Evolutionary conservation across 2,888 invertebrate species (phyloP), one percentile per base, ranked within the genome.

Genomic region (Parnassius smintheus): DNA sequence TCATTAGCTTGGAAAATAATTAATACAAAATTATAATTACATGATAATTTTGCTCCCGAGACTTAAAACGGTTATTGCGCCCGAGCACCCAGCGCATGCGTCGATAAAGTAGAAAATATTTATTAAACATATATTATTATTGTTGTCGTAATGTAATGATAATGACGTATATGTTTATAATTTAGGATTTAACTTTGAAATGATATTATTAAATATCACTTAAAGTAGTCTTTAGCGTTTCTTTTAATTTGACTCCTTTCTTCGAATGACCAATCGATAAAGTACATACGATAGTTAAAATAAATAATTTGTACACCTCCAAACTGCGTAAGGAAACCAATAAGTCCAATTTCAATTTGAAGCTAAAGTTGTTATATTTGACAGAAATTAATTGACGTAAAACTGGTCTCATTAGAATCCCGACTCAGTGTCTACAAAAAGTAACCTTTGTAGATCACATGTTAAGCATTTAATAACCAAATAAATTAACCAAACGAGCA

Each of bases 331-430:
- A 75, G 88, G 86, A 90, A 85, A 88, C 83, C 80, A 87, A 89
- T 76, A 80, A 89, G 81, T 68, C 85, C 88, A 86, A 84, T 85
- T 80, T 75, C 72, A 69, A 76, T 76, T 74, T 79, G 78, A 83
- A 84, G 50, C 84, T 82, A 82, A 77, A 80, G 75, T 71, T 52
- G 56, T 42, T 56, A 59, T 56, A 9, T 25, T 72, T 77, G 81
- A 83, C 81, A 79, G 76, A 79, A 83, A 88, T 84, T 85, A 82
- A 86, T 87, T 73, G 84, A 75, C 76, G 76, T 72, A 78, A 83
- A 88, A 89, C 88, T 89, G 86, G 87, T 82, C 83, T 88, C 86
- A 90, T 91, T 85, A 85, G 86, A 88, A 83, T 89, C 86, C 90
- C 62, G 80, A 85, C 87, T 81, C 88, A 83, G 88, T 75, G 88